These are phyloP conservation scores for Alexandromys fortis DNA, from an alignment of 2,113 vertebrate genomes.

Conservation along the genomic window DNA sequence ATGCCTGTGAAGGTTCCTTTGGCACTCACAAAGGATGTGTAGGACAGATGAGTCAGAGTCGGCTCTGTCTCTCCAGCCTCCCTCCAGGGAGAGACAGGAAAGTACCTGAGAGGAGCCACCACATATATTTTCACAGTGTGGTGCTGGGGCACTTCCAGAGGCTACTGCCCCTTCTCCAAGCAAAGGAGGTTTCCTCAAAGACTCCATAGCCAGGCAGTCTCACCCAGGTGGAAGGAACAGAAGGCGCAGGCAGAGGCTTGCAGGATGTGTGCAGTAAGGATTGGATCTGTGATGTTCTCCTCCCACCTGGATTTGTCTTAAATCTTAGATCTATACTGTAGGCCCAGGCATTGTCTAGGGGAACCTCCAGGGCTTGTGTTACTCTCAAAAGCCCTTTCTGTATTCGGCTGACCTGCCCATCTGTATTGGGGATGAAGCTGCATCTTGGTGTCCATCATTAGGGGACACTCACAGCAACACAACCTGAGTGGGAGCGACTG, in stretches of 20 bases:
- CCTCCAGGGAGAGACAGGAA: neutral
- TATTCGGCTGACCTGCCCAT: neutral
- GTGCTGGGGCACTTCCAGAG: neutral
- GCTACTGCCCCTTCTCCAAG: neutral
- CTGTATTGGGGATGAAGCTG: neutral
- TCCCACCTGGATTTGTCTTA: too few species aligned
- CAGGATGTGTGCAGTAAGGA: neutral
- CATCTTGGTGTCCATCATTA: neutral
- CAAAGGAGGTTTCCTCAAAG: too few species aligned
- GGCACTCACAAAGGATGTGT: neutral
- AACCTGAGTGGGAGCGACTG: neutral
- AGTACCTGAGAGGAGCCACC: neutral
- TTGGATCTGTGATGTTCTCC: neutral
- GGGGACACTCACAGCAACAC: fast-evolving
- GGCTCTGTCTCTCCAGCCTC: neutral
- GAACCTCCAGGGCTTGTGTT: neutral
- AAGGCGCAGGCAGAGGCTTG: neutral
- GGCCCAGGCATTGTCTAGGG: neutral
- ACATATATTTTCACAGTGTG: neutral
- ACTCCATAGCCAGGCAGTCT: neutral
- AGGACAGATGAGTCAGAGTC: neutral
- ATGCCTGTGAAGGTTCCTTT: neutral
- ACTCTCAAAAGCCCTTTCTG: neutral
- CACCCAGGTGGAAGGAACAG: neutral
- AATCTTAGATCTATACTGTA: neutral